Conservation (phyloP, 2,888 invertebrate genomes). For the Lysandra coridon region DNA sequence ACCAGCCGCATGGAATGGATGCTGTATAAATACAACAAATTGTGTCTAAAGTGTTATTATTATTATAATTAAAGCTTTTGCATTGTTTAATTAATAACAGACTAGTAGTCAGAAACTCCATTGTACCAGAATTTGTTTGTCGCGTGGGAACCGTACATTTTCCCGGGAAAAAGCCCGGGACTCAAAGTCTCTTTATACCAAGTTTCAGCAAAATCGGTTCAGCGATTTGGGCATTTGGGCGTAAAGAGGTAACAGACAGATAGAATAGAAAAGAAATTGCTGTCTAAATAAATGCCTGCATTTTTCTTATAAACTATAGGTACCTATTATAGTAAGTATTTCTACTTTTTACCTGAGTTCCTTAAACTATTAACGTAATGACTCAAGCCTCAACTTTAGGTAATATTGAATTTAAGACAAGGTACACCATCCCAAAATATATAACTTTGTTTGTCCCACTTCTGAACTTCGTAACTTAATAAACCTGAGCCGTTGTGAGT, state of each 20-base stretch:
- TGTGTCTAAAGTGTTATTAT: neutral
- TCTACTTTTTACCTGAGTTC: neutral
- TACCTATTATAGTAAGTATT: neutral
- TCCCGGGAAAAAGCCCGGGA: too few relatives aligned
- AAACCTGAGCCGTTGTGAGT: conserved; percentile 1
- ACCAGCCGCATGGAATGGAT: neutral
- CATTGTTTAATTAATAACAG: neutral
- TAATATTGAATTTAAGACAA: neutral
- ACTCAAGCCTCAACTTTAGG: neutral
- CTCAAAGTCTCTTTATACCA: too few relatives aligned
- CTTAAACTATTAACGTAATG: neutral
- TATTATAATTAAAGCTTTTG: neutral
- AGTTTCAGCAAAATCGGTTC: too few relatives aligned
- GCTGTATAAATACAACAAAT: neutral
- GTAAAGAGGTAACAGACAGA: too few relatives aligned
- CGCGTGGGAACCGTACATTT: too few relatives aligned
- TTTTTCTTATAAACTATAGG: too few relatives aligned
- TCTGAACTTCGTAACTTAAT: conserved; percentile 12
- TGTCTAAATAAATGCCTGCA: too few relatives aligned
- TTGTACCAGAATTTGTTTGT: too few relatives aligned
- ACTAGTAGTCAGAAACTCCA: too few relatives aligned
- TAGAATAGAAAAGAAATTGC: too few relatives aligned
- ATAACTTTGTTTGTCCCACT: conserved; percentile 9
- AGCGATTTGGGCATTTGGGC: too few relatives aligned
- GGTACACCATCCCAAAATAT: conserved; percentile 1